These are phyloP conservation scores for Apotomis betuletana DNA, from an alignment of 2,888 invertebrate genomes.

Conservation along the genomic window DNA sequence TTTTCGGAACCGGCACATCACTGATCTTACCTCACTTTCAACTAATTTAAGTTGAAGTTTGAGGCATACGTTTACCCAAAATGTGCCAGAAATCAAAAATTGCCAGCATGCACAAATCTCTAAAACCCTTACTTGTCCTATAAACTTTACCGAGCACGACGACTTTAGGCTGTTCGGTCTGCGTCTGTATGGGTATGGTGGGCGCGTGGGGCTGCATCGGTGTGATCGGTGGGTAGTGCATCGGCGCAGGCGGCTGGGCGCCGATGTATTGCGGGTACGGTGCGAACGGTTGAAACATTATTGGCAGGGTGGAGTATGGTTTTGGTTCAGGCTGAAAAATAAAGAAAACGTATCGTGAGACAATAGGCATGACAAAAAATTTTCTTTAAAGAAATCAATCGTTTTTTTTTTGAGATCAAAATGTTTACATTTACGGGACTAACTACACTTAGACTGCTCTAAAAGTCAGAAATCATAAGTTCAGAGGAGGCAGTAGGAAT, in stretches of 20 bases:
- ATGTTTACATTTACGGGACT: too few species aligned
- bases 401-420: too few species aligned
- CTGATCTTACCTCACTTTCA: too few species aligned
- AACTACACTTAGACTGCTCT: too few species aligned
- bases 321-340: conserved; percentile 78
- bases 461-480: too few species aligned
- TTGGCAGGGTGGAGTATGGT: conserved; percentile 72
- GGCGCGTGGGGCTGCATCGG: conserved; percentile 63
- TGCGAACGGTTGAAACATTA: conserved; percentile 76
- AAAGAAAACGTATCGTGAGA: not conserved
- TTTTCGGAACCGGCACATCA: too few species aligned
- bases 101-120: conserved; percentile 31
- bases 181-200: conserved; percentile 61
- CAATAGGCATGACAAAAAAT: too few species aligned
- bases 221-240: conserved; percentile 75
- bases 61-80: not conserved
- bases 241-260: conserved; percentile 65
- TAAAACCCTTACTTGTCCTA: conserved; percentile 42
- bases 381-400: too few species aligned
- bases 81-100: conserved; percentile 20
- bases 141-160: conserved; percentile 80
- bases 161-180: conserved; percentile 80
- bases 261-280: conserved; percentile 71
- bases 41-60: not conserved
- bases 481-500: too few species aligned